Base-by-base conservation (phyloP, 2,113 vertebrate genomes). In the Nettapus auritus region DNA sequence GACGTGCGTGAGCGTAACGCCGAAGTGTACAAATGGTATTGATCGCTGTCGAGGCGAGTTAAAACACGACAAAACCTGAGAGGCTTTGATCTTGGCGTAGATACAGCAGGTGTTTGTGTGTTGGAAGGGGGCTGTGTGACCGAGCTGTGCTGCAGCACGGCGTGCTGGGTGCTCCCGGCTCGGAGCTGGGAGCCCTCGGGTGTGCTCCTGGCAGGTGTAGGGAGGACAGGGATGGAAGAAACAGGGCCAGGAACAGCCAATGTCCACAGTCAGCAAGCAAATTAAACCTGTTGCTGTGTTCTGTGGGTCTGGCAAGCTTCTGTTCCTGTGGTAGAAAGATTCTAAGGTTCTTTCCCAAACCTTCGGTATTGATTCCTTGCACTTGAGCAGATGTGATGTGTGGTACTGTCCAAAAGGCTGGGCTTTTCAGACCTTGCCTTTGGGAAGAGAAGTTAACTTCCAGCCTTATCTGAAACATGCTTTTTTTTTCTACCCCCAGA, bases 341-440 rank as follows among this genome's bases (percentile, higher is more conserved):
- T 73, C 19, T 60, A 82, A 57, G 29, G 17, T 5, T 73, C 19
- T 60, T 18, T 23, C 40, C 34, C 75, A 84, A 84, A 53, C 29
- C 33, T 69, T 56, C 1, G 21, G 0, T 34, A 3, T 36, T 21
- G 38, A 55, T 73, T 66, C 42, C 22, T 91, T 81, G 67, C 3
- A 5, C 13, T 36, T 57, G 13, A 12, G 25, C 0, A 1, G 33
- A 17, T 9, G 1, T 34, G n/a, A 29, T 11, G 3, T 3, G 15
- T 25, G 20, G 7, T 48, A 9, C 26, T 66, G 68, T 86, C 36
- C 53, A 42, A 36, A 70, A 20, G 8, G 8, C 13, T 59, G 68
- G 68, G 3, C 16, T 76, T 44, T 28, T n/a, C 13, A 22, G 69
- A 0, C 33, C 5, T 28, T 71, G 9, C 7, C 14, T 75, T 46